These are phyloP conservation scores for Allolobophora icterica DNA, from an alignment of 2,888 invertebrate species.

Conservation along the genomic window DNA sequence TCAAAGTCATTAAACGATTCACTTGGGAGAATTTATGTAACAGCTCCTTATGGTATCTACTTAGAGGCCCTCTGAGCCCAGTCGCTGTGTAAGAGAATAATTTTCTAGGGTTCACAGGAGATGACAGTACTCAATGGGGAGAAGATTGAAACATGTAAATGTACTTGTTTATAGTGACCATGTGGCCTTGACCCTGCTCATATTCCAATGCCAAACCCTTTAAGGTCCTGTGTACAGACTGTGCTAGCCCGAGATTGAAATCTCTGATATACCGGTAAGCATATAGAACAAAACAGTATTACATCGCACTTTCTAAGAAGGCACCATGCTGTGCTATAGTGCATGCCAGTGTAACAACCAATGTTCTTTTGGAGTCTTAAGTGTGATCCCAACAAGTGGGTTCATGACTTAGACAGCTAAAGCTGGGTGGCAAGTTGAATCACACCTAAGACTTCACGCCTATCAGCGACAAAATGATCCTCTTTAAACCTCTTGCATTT, in stretches of 20 bases:
- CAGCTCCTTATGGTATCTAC: not conserved
- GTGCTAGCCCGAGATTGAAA: no score
- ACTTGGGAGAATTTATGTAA: not conserved
- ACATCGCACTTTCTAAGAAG: no score
- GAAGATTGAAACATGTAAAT: not conserved
- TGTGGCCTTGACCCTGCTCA: no score
- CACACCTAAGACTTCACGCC: not conserved
- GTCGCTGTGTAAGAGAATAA: not conserved
- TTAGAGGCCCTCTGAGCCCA: not conserved
- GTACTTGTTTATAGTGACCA: no score
- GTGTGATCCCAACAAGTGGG: no score
- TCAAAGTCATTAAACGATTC: not conserved
- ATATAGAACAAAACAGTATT: no score
- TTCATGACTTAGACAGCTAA: no score
- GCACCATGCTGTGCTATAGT: not conserved
- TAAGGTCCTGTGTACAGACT: no score
- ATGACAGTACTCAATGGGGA: not conserved
- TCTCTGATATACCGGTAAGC: no score
- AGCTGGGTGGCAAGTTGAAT: not conserved
- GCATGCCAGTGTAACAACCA: not conserved
- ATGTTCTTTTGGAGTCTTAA: no score
- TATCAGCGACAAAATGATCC: not conserved
- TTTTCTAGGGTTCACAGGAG: not conserved
- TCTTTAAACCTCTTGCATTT: no score
- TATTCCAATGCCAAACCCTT: no score